phyloP scores from a whole-genome alignment of 1,140 invertebrate genomes.

The Nasonia vitripennis region DNA sequence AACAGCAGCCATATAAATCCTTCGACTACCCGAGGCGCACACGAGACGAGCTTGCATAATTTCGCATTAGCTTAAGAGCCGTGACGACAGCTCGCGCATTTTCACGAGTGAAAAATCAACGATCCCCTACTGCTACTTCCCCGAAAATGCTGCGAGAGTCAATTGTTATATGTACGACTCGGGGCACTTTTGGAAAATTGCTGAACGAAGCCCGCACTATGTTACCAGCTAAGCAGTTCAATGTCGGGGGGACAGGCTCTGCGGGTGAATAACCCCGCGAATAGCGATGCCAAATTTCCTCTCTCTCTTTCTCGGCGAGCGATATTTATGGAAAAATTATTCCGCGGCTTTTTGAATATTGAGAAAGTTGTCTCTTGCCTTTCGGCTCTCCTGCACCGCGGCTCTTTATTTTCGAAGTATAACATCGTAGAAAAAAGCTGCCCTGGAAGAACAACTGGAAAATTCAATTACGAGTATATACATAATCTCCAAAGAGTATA shows the following conservation, averaged over 20 bases:
- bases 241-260: background rate
- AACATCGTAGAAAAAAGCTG: too few species aligned
- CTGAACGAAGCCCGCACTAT: background rate
- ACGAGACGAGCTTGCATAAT: background rate
- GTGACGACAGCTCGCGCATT: background rate
- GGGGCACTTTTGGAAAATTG: background rate
- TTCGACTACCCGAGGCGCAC: background rate
- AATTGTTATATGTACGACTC: background rate
- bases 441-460: too few species aligned
- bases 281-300: background rate
- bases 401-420: too few species aligned
- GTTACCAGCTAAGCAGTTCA: background rate
- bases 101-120: background rate
- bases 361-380: background rate
- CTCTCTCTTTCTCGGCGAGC: background rate
- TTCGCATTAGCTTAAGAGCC: background rate
- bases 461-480: too few species aligned
- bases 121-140: background rate
- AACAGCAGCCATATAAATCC: background rate
- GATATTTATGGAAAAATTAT: constrained; percentile 1
- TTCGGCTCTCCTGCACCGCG: background rate
- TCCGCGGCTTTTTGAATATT: background rate
- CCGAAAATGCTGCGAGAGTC: background rate
- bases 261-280: background rate
- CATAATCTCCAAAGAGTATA: too few species aligned